Conservation (phyloP, 1,140 invertebrate genomes). For the Drosophila pseudoananassae region DNA sequence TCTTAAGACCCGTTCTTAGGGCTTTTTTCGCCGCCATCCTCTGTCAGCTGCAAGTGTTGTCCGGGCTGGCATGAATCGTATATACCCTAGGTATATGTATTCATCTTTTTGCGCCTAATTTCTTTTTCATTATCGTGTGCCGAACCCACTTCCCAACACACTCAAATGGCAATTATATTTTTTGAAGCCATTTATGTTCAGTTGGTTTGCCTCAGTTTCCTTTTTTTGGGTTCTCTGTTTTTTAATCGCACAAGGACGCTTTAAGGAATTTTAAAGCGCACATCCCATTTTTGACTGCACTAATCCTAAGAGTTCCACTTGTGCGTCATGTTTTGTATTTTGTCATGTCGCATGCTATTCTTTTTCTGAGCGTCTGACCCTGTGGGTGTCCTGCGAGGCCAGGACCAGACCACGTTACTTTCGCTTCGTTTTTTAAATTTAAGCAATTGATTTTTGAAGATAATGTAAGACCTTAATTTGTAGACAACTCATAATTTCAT, state of each 20-base stretch:
- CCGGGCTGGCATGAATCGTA: slow-evolving; percentile 49
- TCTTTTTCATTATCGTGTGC: slow-evolving; percentile 74
- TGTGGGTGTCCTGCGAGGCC: slow-evolving; percentile 27
- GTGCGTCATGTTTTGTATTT: slow-evolving; percentile 60
- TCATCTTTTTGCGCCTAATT: slow-evolving; percentile 68
- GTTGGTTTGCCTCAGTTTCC: slow-evolving; percentile 30
- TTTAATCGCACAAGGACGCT: slow-evolving; percentile 53
- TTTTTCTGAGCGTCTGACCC: slow-evolving; percentile 20
- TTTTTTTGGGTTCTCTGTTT: slow-evolving; percentile 35
- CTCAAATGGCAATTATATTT: slow-evolving; percentile 79
- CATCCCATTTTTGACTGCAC: slow-evolving; percentile 26
- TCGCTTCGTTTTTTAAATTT: slow-evolving; percentile 25
- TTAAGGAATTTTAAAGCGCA: slow-evolving; percentile 46
- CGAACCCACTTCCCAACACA: slow-evolving; percentile 54
- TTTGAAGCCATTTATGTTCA: slow-evolving; percentile 72
- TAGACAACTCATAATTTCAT: slow-evolving; percentile 59
- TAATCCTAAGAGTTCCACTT: slow-evolving; percentile 25
- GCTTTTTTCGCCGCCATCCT: slow-evolving; percentile 14
- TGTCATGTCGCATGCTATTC: slow-evolving; percentile 58
- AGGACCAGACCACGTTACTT: not conserved
- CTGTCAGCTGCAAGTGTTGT: slow-evolving; percentile 78
- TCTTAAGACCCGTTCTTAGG: slow-evolving; percentile 55
- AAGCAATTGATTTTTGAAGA: slow-evolving; percentile 62
- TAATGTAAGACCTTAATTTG: slow-evolving; percentile 44
- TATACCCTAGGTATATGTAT: slow-evolving; percentile 20